Evolutionary conservation across 2,888 invertebrate species (phyloP).

Genomic region (Apamea crenata): DNA sequence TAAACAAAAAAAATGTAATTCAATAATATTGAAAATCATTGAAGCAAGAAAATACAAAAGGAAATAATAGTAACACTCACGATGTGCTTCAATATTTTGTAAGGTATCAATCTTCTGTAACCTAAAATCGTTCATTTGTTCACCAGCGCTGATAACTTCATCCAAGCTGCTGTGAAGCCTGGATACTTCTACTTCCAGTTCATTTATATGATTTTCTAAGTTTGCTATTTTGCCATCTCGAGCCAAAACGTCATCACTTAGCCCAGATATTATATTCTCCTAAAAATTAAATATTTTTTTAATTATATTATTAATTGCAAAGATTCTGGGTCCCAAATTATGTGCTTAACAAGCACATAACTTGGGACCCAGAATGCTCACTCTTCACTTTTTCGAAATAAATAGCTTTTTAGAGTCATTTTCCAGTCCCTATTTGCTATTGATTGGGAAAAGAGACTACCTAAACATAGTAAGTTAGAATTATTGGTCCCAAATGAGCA

Average conservation of each 20-base stretch:
- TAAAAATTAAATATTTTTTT: constrained; percentile 63
- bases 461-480: neutral
- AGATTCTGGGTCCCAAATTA: neutral
- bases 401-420: neutral
- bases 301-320: neutral
- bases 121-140: constrained; percentile 78
- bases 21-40: neutral
- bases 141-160: constrained; percentile 77
- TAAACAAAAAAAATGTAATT: constrained; percentile 64
- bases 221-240: constrained; percentile 81
- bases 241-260: constrained; percentile 77
- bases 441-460: neutral
- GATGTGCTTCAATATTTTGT: constrained; percentile 83
- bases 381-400: neutral
- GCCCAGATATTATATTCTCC: constrained; percentile 78
- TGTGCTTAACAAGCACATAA: neutral
- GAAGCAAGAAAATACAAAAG: neutral
- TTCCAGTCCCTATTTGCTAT: neutral
- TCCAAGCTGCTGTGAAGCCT: constrained; percentile 76
- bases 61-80: constrained; percentile 72
- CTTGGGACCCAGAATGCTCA: neutral
- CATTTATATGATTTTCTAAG: constrained; percentile 85
- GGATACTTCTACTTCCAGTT: constrained; percentile 82
- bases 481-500: too few species aligned
- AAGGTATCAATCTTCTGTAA: constrained; percentile 77